Evolutionary conservation across 2,113 vertebrate species (phyloP).

Genomic region (Pitta sordida): DNA sequence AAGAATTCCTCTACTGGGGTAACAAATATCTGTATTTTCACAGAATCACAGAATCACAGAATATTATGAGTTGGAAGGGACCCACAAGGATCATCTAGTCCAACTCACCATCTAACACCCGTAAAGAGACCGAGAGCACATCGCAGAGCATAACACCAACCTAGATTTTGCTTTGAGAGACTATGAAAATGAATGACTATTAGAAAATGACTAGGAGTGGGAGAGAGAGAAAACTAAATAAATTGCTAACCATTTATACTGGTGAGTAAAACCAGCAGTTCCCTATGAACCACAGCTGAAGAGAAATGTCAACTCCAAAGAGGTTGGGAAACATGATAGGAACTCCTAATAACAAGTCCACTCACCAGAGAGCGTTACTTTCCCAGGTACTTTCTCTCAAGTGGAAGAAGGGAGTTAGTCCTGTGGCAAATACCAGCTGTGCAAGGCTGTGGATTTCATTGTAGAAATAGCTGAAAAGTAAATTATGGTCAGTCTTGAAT

Average conservation of each 20-base stretch:
- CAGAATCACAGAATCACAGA: too few relatives aligned
- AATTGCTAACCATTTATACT: background rate
- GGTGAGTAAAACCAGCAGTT: background rate
- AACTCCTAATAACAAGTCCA: background rate
- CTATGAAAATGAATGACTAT: background rate
- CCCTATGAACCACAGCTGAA: background rate
- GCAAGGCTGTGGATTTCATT: background rate
- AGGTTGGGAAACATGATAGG: fast-evolving
- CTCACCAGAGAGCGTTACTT: background rate
- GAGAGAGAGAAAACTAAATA: background rate
- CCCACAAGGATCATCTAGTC: too few relatives aligned
- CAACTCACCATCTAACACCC: too few relatives aligned
- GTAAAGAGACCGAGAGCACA: too few relatives aligned
- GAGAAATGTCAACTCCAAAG: background rate
- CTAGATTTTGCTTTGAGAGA: background rate
- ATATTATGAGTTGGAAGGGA: too few relatives aligned
- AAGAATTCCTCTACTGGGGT: background rate
- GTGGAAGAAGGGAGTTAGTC: background rate
- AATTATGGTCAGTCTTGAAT: background rate
- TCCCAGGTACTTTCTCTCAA: background rate
- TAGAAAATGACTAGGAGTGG: background rate
- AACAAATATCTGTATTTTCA: background rate
- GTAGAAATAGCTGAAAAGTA: background rate
- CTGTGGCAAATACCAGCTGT: background rate
- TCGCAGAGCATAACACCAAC: too few relatives aligned